These are phyloP conservation scores for Poecilia wingei DNA, from an alignment of 2,797 vertebrate species.

Conservation along the genomic window DNA sequence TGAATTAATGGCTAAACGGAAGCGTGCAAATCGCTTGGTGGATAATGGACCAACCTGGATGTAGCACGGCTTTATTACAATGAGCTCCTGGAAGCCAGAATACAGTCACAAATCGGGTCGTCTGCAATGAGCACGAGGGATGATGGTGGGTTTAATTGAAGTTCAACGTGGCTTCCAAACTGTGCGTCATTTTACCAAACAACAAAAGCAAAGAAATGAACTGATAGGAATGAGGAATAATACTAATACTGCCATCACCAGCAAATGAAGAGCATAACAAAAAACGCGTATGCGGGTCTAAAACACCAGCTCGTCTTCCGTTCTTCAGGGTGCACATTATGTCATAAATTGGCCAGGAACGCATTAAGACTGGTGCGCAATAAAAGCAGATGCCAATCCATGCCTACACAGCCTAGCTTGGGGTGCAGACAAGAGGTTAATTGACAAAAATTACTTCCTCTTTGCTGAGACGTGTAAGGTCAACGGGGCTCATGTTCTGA, in stretches of 20 bases:
- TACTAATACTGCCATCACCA: not conserved
- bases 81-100: conserved; percentile 34
- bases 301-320: not conserved
- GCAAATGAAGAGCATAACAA: not conserved
- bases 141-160: conserved; percentile 28
- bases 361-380: not conserved
- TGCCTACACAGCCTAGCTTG: not conserved
- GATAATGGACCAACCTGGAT: conserved; percentile 67
- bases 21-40: conserved; percentile 59
- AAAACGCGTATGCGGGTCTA: not conserved
- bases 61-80: conserved; percentile 52
- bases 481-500: not conserved
- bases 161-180: conserved; percentile 1
- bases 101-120: conserved; percentile 29
- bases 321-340: not conserved
- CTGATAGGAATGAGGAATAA: too few relatives aligned
- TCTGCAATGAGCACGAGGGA: conserved; percentile 12
- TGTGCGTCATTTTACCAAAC: not conserved
- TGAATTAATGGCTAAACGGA: conserved; percentile 66
- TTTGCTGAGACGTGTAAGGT: not conserved
- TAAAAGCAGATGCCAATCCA: conserved; percentile 4
- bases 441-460: not conserved
- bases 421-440: conserved; percentile 4
- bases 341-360: not conserved
- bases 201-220: not conserved